A percentile compares a stretch with the other conserved stretches of the same genome.
Evolutionary conservation across 2,113 vertebrate species (phyloP).

Genomic region (Gulo gulo): DNA sequence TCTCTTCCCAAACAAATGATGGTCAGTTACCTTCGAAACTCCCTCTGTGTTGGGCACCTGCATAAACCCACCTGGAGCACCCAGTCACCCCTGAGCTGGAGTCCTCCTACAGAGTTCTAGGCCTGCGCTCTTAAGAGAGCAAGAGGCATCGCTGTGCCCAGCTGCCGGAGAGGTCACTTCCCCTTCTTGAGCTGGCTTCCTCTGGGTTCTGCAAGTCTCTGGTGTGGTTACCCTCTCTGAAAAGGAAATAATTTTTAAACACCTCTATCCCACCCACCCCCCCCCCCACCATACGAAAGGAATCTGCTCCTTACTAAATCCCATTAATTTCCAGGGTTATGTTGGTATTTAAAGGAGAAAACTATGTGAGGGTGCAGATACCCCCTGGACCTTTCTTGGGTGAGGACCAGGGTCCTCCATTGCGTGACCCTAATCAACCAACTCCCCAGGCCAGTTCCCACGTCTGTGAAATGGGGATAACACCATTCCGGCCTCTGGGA

Average conservation of each 20-base stretch:
- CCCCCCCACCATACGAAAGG: background rate
- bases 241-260: background rate
- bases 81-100: background rate
- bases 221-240: background rate
- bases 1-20: background rate
- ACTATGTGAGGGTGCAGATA: too few species aligned
- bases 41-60: background rate
- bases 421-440: background rate
- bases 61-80: too few species aligned
- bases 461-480: background rate
- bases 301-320: background rate
- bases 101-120: background rate
- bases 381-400: background rate
- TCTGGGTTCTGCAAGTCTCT: background rate
- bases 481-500: background rate
- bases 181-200: background rate
- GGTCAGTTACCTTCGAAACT: background rate
- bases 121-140: background rate
- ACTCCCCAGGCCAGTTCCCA: background rate
- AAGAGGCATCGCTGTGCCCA: background rate
- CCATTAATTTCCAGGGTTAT: background rate
- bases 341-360: background rate
- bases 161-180: background rate
- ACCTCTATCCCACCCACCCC: rapidly evolving
- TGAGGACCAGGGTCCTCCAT: too few species aligned